A percentile compares a stretch with the other conserved stretches of the same genome.
Evolutionary conservation across 2,113 vertebrate genomes (phyloP).

Genomic region (Sylvilagus bachmani): DNA sequence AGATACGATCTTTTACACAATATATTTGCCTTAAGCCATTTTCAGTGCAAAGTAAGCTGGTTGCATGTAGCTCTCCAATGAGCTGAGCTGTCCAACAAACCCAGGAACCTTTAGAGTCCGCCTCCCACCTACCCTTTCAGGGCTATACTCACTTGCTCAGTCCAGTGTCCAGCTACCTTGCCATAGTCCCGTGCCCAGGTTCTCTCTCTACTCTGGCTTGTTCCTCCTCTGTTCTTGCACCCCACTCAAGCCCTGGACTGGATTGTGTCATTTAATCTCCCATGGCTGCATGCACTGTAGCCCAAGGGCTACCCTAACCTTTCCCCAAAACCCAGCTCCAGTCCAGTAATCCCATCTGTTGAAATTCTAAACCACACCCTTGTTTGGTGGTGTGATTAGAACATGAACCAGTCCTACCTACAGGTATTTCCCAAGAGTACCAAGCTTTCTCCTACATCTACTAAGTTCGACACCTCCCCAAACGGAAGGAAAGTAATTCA

Average conservation of each 20-base stretch:
- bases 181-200: background rate
- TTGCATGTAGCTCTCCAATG: background rate
- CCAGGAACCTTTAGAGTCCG: background rate
- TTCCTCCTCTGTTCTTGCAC: background rate
- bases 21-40: background rate
- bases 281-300: background rate
- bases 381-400: background rate
- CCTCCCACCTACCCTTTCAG: background rate
- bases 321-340: background rate
- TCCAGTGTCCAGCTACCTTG: background rate
- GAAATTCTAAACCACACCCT: background rate
- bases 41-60: background rate
- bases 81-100: background rate
- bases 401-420: background rate
- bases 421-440: background rate
- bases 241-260: background rate
- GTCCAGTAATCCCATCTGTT: background rate
- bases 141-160: background rate
- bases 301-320: background rate
- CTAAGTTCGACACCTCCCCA: background rate
- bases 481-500: background rate
- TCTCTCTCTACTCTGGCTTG: background rate
- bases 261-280: background rate
- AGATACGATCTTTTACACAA: background rate
- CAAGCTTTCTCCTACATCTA: background rate